phyloP scores from a whole-genome alignment of 1,140 invertebrate genomes.

The Agraylea sexmaculata region DNA sequence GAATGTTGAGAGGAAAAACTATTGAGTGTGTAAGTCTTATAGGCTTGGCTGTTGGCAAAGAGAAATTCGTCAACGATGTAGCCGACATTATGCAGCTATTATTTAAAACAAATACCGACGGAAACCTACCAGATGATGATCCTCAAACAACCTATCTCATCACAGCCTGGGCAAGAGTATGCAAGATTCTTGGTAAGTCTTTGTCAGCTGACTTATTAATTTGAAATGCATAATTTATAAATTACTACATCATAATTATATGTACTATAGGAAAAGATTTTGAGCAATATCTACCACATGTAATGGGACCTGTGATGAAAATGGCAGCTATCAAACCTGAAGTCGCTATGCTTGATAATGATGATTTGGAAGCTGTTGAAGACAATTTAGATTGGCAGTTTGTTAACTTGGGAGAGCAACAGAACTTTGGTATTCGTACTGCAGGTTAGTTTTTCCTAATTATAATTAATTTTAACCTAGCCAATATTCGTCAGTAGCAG shows the following conservation, averaged over 20 bases:
- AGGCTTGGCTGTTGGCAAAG: conserved; percentile 83
- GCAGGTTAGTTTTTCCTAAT: conserved; percentile 42
- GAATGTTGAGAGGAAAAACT: conserved; percentile 85
- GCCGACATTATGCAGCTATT: conserved; percentile 94
- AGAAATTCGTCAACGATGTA: conserved; percentile 91
- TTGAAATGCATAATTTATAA: conserved; percentile 2
- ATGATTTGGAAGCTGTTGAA: conserved; percentile 77
- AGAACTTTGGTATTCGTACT: conserved; percentile 86
- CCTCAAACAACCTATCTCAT: conserved; percentile 97
- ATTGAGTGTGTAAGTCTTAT: conserved; percentile 99
- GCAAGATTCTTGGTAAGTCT: conserved; percentile 78
- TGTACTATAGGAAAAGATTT: conserved; percentile 67
- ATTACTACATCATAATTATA: conserved; percentile 5
- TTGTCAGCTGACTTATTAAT: background rate
- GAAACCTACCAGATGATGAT: conserved; percentile 83
- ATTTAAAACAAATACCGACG: conserved; percentile 78
- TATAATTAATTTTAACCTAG: conserved; percentile 1
- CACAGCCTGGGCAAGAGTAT: conserved; percentile 97
- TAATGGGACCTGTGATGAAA: conserved; percentile 93
- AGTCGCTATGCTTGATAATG: conserved; percentile 90
- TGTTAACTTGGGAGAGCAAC: conserved; percentile 91
- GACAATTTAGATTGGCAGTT: conserved; percentile 96
- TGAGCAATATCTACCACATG: conserved; percentile 90
- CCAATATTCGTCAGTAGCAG: background rate
- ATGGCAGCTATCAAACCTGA: conserved; percentile 95